Percentiles rank a stretch among this genome's conserved stretches.
phyloP scores from a whole-genome alignment of 23 tunicate genomes.

The Botrylloides violaceus region DNA sequence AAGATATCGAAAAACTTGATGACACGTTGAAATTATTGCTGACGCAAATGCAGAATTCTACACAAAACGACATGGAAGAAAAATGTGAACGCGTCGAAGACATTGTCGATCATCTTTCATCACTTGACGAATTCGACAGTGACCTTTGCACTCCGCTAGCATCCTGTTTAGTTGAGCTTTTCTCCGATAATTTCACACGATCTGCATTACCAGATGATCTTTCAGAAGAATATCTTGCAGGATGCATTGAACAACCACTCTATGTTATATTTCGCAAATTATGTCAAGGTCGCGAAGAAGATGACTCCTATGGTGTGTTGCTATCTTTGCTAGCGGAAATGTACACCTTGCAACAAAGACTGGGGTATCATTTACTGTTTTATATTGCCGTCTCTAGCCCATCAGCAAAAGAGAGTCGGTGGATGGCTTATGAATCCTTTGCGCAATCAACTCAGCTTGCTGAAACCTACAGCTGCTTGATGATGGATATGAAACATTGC shows the following conservation, averaged over 20 bases:
- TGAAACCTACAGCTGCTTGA: constrained; percentile 76
- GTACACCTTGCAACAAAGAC: constrained; percentile 55
- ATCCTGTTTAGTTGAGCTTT: constrained; percentile 51
- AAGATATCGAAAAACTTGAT: constrained; percentile 58
- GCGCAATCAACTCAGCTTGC: constrained; percentile 72
- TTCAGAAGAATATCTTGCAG: constrained; percentile 47
- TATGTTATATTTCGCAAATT: constrained; percentile 74
- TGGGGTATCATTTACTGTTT: constrained; percentile 82
- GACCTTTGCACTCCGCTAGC: constrained; percentile 65
- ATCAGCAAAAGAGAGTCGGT: constrained; percentile 27
- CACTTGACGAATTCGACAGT: constrained; percentile 77
- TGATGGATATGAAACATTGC: constrained; percentile 91
- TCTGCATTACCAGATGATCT: neutral
- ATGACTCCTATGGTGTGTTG: constrained; percentile 59
- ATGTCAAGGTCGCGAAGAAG: constrained; percentile 63
- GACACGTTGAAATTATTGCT: constrained; percentile 55
- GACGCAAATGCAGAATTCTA: constrained; percentile 52
- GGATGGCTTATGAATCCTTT: constrained; percentile 67
- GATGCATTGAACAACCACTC: constrained; percentile 79
- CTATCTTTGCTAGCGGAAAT: constrained; percentile 70
- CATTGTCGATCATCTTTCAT: constrained; percentile 59
- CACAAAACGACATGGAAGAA: constrained; percentile 51
- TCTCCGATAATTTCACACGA: constrained; percentile 48
- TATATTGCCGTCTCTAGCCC: constrained; percentile 76
- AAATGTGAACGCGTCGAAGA: constrained; percentile 84